Evolutionary conservation across 2,113 vertebrate genomes (phyloP).

Genomic region (Colinus virginianus): DNA sequence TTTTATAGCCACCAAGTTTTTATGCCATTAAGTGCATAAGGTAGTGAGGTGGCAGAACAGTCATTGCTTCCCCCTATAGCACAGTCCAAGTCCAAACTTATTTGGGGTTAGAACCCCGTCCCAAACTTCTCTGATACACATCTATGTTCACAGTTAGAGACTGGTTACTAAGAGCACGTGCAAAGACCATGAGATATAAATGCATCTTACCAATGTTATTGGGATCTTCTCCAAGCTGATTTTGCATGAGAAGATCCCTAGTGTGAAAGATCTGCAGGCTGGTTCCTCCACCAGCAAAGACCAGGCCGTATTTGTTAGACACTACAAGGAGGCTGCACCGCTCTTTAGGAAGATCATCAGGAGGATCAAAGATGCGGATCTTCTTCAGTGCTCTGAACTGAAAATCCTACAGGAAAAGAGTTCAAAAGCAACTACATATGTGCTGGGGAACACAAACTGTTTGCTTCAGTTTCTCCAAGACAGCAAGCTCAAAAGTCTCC

Average conservation of each 20-base stretch:
- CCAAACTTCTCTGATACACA: neutral
- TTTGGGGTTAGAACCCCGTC: fast-evolving
- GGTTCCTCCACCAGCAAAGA: conserved; percentile 84
- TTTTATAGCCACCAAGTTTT: neutral
- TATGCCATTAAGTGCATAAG: neutral
- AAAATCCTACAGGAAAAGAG: conserved; percentile 86
- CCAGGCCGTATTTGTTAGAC: conserved; percentile 93
- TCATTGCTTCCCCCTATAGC: fast-evolving
- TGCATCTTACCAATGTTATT: conserved; percentile 85
- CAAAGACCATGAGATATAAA: fast-evolving
- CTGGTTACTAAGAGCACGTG: neutral
- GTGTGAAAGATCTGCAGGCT: conserved; percentile 88
- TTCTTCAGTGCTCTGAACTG: conserved; percentile 96
- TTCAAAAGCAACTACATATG: neutral
- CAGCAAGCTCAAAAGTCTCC: neutral
- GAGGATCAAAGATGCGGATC: conserved; percentile 86
- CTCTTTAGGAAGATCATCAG: conserved; percentile 86
- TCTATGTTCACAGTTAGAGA: neutral
- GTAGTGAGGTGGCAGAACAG: neutral
- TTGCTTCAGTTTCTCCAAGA: neutral
- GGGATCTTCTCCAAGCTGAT: conserved; percentile 84
- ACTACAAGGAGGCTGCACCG: conserved; percentile 87
- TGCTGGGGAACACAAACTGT: neutral
- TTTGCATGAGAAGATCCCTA: conserved; percentile 84
- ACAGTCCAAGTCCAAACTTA: neutral